Conservation (phyloP, 2,888 invertebrate species). For the Callosobruchus maculatus region DNA sequence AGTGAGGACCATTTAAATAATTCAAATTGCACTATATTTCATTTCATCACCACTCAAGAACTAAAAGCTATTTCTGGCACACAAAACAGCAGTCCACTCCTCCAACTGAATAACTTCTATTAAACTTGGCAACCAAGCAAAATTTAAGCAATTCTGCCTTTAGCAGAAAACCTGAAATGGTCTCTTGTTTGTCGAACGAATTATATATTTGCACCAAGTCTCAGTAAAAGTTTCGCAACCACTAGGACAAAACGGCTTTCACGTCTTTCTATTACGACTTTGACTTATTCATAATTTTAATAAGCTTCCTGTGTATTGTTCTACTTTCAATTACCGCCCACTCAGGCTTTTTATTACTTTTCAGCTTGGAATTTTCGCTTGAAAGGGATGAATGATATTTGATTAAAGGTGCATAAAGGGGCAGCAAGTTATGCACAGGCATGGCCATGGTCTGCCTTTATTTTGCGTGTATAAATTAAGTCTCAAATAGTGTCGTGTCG, state of each 20-base stretch:
- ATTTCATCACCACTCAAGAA: neutral
- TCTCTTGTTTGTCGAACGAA: neutral
- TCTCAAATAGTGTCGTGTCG: neutral
- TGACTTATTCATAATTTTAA: neutral
- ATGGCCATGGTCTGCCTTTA: neutral
- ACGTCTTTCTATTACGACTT: neutral
- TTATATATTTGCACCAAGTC: neutral
- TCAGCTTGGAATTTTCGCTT: neutral
- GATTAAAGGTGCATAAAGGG: neutral
- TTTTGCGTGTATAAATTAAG: neutral
- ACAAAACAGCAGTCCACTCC: neutral
- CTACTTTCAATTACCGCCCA: neutral
- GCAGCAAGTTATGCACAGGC: neutral
- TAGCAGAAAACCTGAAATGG: neutral
- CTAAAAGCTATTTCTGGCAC: neutral
- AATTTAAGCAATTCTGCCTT: neutral
- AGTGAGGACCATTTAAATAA: no score
- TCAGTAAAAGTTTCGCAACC: neutral
- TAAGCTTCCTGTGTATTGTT: neutral
- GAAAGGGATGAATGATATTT: neutral
- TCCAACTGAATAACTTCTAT: neutral
- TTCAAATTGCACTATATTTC: neutral
- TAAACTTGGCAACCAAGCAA: neutral
- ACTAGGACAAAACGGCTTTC: neutral
- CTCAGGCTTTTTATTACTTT: neutral